These are phyloP conservation scores for Alloscopus bannaensis DNA, from an alignment of 2,888 invertebrate species.

Conservation along the genomic window DNA sequence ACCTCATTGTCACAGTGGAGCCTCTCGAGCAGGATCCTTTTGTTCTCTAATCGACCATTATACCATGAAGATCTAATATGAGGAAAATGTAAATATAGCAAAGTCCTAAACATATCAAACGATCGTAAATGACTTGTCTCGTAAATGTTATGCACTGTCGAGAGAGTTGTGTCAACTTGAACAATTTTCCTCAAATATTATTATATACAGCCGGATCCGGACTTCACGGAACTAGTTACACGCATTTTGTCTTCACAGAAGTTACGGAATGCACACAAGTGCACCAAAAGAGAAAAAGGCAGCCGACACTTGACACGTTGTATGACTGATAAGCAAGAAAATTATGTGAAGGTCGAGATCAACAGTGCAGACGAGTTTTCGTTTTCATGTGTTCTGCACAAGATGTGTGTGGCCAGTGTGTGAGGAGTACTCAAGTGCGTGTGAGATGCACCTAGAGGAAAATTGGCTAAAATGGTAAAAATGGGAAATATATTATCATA, in stretches of 20 bases:
- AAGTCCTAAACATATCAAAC: too few species aligned
- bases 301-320: conserved; percentile 21
- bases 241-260: too few species aligned
- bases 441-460: conserved; percentile 1
- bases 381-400: neutral
- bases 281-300: neutral
- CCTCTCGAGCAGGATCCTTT: neutral
- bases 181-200: too few species aligned
- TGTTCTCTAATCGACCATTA: conserved; percentile 30
- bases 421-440: too few species aligned
- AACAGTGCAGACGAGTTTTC: conserved; percentile 42
- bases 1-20: neutral
- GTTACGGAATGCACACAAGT: too few species aligned
- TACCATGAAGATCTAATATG: neutral
- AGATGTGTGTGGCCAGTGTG: too few species aligned
- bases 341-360: conserved; percentile 60
- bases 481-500: neutral
- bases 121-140: too few species aligned
- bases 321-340: conserved; percentile 45
- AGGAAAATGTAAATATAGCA: conserved; percentile 14
- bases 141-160: too few species aligned
- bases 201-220: neutral
- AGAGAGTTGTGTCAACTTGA: too few species aligned
- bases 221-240: too few species aligned
- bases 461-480: conserved; percentile 42